A percentile compares a stretch with the other conserved stretches of the same genome.
These are phyloP conservation scores for Artibeus jamaicensis DNA, from an alignment of 2,797 vertebrate species.

Conservation along the genomic window DNA sequence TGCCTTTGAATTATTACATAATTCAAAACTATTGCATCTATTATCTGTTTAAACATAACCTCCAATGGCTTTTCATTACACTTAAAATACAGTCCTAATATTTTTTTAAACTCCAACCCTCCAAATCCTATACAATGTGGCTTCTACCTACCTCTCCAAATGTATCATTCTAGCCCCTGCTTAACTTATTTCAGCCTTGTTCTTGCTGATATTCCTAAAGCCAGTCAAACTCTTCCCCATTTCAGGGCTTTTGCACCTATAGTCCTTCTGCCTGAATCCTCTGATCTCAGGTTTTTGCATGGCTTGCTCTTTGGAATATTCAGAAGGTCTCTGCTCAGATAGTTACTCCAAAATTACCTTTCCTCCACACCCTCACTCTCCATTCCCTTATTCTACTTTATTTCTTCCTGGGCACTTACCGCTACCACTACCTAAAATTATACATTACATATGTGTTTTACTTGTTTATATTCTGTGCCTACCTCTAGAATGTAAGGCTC, in stretches of 20 bases:
- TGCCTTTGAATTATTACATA: background rate
- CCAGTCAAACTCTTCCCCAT: background rate
- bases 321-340: background rate
- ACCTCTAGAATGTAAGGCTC: background rate
- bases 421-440: constrained; percentile 14
- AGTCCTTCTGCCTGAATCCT: background rate
- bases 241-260: background rate
- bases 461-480: constrained; percentile 19
- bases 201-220: background rate
- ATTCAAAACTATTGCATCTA: background rate
- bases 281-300: background rate
- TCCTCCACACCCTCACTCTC: background rate
- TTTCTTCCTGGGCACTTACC: background rate
- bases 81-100: background rate
- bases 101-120: background rate
- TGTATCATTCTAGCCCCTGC: background rate
- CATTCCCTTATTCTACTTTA: background rate
- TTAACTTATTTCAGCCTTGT: background rate
- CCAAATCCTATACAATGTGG: background rate
- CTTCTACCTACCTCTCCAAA: background rate
- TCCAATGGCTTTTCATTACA: background rate
- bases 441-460: background rate
- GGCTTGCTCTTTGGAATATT: constrained; percentile 26
- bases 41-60: background rate
- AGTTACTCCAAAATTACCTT: background rate